Percentiles rank a stretch among this genome's conserved stretches.
These are phyloP conservation scores for Portevinia maculata DNA, from an alignment of 2,888 invertebrate species.

Conservation along the genomic window DNA sequence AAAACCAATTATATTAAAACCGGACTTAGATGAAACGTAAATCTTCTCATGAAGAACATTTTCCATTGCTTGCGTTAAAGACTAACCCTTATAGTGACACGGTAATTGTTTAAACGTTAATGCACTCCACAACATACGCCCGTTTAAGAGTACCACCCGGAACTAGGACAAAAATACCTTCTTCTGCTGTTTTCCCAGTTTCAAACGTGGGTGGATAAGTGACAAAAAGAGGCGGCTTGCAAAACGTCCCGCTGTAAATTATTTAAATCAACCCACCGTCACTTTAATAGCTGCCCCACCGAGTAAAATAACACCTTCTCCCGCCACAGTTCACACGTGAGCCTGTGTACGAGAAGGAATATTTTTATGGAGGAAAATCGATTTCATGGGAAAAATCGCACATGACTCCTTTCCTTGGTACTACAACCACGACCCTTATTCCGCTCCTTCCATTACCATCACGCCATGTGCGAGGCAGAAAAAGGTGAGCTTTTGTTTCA, in stretches of 20 bases:
- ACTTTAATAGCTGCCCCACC: conserved; percentile 27
- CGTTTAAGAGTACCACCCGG: conserved; percentile 30
- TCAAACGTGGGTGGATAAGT: conserved; percentile 20
- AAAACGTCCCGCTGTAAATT: conserved; percentile 59
- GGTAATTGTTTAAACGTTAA: conserved; percentile 56
- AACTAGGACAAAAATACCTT: conserved; percentile 28
- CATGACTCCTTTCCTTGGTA: conserved; percentile 37
- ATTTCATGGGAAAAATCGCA: conserved; percentile 71
- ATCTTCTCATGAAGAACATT: conserved; percentile 15
- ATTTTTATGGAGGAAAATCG: conserved; percentile 72
- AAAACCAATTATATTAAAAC: not conserved
- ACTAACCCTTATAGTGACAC: conserved; percentile 33
- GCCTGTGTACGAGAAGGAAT: conserved; percentile 33
- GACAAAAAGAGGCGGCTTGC: conserved; percentile 60
- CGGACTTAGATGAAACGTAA: conserved; percentile 16
- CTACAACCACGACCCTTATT: not conserved
- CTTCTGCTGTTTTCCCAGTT: conserved; percentile 27
- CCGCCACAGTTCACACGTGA: not conserved
- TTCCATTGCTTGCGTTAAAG: not conserved
- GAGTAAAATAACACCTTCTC: conserved; percentile 40
- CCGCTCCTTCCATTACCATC: not conserved
- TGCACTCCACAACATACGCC: conserved; percentile 25
- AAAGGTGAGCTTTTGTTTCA: conserved; percentile 66
- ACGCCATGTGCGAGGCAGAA: conserved; percentile 8
- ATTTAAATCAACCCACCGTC: conserved; percentile 68